phyloP scores from a whole-genome alignment of 1,140 invertebrate genomes.

The Bombus superbus region DNA sequence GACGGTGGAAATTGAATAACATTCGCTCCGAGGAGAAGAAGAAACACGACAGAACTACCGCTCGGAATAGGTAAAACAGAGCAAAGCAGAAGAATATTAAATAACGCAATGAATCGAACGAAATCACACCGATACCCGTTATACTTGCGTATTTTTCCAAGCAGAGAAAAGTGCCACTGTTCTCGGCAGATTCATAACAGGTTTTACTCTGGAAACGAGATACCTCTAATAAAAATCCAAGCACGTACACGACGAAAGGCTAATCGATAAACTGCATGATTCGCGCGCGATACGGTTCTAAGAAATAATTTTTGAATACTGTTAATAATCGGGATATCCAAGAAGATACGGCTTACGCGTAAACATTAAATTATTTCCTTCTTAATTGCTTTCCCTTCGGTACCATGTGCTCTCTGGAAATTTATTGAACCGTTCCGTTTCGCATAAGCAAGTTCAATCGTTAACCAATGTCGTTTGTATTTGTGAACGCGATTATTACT shows the following conservation, averaged over 20 bases:
- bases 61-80: not conserved
- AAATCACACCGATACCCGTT: not conserved
- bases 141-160: not conserved
- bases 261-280: conserved; percentile 36
- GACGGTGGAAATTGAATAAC: not conserved
- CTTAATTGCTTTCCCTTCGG: not conserved
- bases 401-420: not conserved
- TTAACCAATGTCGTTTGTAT: not conserved
- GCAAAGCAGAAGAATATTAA: conserved; percentile 24
- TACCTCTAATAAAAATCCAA: conserved; percentile 37
- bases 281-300: not conserved
- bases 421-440: not conserved
- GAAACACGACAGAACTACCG: not conserved
- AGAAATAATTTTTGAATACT: conserved; percentile 1
- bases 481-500: not conserved
- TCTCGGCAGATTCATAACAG: not conserved
- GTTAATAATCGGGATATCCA: not conserved
- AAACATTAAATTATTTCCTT: not conserved
- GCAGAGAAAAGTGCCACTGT: not conserved
- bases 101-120: conserved; percentile 14
- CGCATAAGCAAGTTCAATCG: not conserved
- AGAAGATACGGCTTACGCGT: no score
- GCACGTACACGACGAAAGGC: conserved; percentile 10
- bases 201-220: conserved; percentile 7
- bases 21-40: no score